Base-by-base conservation (phyloP, 1,140 invertebrate genomes). In the Dinothrombium tinctorium region DNA sequence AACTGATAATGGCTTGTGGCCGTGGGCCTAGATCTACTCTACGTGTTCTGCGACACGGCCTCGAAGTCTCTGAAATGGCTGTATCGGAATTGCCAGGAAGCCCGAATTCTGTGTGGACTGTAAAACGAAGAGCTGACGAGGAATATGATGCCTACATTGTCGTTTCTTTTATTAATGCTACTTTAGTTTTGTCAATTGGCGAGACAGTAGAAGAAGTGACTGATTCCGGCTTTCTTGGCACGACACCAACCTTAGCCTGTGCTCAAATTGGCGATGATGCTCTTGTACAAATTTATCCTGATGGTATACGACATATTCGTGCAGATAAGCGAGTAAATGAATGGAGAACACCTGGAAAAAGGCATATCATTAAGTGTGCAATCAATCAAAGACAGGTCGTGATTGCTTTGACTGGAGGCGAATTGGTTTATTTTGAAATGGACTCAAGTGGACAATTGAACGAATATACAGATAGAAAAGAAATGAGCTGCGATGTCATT, bases 131-230 rank as follows among this genome's bases (percentile, higher is more conserved):
- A 59, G 71, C 77, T 56, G 92, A 98, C 67, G 87, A 94, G 65
- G 79, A 89, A 58, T 96, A 70, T 71, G 94, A 99, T 73, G 83
- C 92, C 32, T 98, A 98, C 65, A 99, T 99, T 67, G 90, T 99
- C 59, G 94, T 99, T 47, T 98, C 92, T 32, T 99, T 99, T 73
- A 79, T 95, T 28, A 99, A 98, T 64, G 94, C 94, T 43, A 99
- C 94, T 21, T 69, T 99, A 48, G 92, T 99, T 43, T 68, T 99
- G 48, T 94, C 86, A 47, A 99, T 99, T 59, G 94, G 94, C 47
- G 94, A 99, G 61, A 99, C 90, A 46, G 94, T 99, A 24, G 94
- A 99, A 62, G 94, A 99, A 78, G 92, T 96, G 1, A 92, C 90
- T 5, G 92, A 99, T 63, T 98, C 90, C 37, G 94, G 94, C 24